A percentile compares a stretch with the other conserved stretches of the same genome.
These are phyloP conservation scores for Corythucha ciliata DNA, from an alignment of 2,888 invertebrate species.

Conservation along the genomic window DNA sequence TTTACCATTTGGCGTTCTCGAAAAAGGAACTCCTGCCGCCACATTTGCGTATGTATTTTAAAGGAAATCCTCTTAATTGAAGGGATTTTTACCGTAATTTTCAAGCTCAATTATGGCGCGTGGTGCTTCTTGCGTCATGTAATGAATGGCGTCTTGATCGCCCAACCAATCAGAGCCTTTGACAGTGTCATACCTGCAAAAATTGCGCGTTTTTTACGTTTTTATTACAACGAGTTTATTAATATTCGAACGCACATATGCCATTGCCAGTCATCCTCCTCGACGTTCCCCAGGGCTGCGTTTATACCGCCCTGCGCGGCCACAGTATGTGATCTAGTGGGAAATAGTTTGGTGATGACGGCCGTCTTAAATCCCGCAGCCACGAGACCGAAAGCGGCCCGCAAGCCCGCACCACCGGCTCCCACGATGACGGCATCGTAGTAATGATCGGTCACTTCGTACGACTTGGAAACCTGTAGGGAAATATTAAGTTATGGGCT, in stretches of 20 bases:
- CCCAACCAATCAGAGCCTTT: conserved; percentile 99
- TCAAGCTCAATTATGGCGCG: conserved; percentile 83
- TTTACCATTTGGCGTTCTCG: conserved; percentile 90
- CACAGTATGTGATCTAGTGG: conserved; percentile 95
- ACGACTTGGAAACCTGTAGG: no score
- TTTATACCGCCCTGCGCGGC: conserved; percentile 99
- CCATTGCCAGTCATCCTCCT: conserved; percentile 91
- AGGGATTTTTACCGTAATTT: no score
- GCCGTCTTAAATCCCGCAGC: conserved; percentile 96
- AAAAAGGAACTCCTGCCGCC: conserved; percentile 95
- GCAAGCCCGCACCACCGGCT: conserved; percentile 91
- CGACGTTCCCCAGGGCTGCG: conserved; percentile 92
- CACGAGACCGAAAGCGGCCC: conserved; percentile 94
- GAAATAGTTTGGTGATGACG: conserved; percentile 93
- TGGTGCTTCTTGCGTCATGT: conserved; percentile 88
- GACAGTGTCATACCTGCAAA: conserved; percentile 93
- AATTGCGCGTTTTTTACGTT: no score
- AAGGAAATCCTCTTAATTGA: no score
- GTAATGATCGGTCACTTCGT: conserved; percentile 73
- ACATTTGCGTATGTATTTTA: no score
- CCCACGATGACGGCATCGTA: conserved; percentile 97
- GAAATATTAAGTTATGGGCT: no score
- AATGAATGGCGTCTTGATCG: conserved; percentile 97
- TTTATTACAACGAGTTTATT: no score
- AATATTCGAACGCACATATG: no score